A percentile compares a stretch with the other conserved stretches of the same genome.
phyloP scores from a whole-genome alignment of 1,140 invertebrate genomes.

The Matsumurasca onukii region DNA sequence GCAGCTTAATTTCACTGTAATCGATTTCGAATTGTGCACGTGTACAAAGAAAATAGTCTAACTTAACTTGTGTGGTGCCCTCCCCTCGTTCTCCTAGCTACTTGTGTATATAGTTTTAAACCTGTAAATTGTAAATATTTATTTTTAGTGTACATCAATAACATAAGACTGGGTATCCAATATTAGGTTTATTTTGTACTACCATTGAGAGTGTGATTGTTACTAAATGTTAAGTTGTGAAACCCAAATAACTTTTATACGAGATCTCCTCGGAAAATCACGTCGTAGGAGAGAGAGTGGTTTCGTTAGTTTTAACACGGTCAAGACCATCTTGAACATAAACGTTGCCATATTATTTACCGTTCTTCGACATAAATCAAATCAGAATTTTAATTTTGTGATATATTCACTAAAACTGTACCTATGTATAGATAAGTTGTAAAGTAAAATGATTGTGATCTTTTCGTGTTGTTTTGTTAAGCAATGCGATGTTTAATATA shows the following conservation, averaged over 20 bases:
- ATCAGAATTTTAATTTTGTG: neutral
- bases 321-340: neutral
- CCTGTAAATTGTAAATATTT: conserved; percentile 15
- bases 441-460: neutral
- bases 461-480: neutral
- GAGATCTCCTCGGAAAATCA: too few species aligned
- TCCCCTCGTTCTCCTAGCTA: neutral
- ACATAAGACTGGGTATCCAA: conserved; percentile 18
- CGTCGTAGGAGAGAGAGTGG: too few species aligned
- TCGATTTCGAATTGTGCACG: neutral
- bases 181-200: conserved; percentile 20
- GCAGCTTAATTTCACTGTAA: neutral
- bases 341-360: neutral
- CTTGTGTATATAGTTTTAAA: conserved; percentile 12
- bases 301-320: neutral
- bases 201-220: conserved; percentile 10
- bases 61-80: neutral
- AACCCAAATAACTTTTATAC: neutral
- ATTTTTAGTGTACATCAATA: neutral
- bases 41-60: neutral
- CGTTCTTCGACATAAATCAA: neutral
- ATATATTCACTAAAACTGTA: conserved; percentile 2
- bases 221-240: neutral
- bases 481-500: neutral
- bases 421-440: neutral